Conservation (phyloP, 2,113 vertebrate species). For the Callipepla squamata region DNA sequence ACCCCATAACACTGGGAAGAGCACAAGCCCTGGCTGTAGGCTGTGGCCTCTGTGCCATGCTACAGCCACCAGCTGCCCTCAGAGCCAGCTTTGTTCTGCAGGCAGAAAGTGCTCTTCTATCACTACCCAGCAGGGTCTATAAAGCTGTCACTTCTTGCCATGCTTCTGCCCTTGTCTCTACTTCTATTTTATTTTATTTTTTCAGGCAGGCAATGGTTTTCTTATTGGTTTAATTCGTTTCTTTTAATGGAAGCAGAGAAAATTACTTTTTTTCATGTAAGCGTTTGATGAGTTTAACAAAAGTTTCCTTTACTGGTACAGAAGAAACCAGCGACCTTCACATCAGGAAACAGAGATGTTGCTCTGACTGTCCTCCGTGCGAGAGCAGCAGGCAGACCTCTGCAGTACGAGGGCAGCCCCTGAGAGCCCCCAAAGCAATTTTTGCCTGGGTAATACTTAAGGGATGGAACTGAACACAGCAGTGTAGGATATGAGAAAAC, state of each 20-base stretch:
- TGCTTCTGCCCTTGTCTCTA: slow-evolving; percentile 12
- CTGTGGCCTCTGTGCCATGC: not conserved
- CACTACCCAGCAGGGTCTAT: not conserved
- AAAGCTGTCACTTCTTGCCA: slow-evolving; percentile 39
- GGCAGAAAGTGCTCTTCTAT: slow-evolving; percentile 28
- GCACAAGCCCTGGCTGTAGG: not conserved
- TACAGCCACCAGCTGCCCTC: slow-evolving; percentile 15
- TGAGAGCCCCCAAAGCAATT: not conserved
- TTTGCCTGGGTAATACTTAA: not conserved
- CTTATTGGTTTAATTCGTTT: not conserved
- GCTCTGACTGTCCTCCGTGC: not conserved
- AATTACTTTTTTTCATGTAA: not conserved
- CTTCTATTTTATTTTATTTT: not conserved
- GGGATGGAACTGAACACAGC: not conserved
- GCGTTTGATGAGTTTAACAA: not conserved
- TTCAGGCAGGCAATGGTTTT: not conserved
- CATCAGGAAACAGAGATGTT: not conserved
- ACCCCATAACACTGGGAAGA: not conserved
- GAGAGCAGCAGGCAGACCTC: not conserved
- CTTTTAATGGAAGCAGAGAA: slow-evolving; percentile 6
- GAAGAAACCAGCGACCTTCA: not conserved
- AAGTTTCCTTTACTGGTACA: not conserved
- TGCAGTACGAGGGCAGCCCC: accelerated
- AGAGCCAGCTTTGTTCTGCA: slow-evolving; percentile 15
- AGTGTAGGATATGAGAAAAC: not conserved